Evolutionary conservation across 2,797 vertebrate genomes (phyloP).

Genomic region (Aeoliscus strigatus): DNA sequence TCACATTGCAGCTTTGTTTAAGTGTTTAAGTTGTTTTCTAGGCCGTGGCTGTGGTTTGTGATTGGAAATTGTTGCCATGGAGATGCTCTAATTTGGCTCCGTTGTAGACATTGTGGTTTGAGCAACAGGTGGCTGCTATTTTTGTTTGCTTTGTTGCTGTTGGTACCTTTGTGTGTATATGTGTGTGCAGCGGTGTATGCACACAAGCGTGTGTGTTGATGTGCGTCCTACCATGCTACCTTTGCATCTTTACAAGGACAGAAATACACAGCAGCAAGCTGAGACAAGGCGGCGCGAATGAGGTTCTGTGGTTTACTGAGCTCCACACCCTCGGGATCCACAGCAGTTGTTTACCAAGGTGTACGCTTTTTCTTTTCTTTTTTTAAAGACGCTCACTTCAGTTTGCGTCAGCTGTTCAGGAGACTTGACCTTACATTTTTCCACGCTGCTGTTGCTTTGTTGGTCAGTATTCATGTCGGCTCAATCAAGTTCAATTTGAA

Average conservation of each 20-base stretch:
- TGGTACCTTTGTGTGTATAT: slow-evolving; percentile 8
- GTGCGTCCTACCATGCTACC: slow-evolving; percentile 58
- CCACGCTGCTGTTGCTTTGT: too few species aligned
- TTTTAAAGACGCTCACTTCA: slow-evolving; percentile 26
- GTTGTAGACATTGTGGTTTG: slow-evolving; percentile 73
- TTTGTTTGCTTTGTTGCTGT: slow-evolving; percentile 61
- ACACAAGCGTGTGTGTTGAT: slow-evolving; percentile 37
- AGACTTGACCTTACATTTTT: slow-evolving; percentile 69
- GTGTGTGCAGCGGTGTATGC: slow-evolving; percentile 30
- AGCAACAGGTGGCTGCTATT: slow-evolving; percentile 78
- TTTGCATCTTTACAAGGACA: slow-evolving; percentile 68
- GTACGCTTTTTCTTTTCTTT: slow-evolving; percentile 36
- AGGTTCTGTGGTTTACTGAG: slow-evolving; percentile 58
- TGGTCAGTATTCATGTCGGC: too few species aligned
- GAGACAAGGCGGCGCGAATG: slow-evolving; percentile 60
- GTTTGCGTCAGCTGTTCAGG: slow-evolving; percentile 39
- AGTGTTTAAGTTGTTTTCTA: slow-evolving; percentile 51
- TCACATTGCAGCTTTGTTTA: slow-evolving; percentile 43
- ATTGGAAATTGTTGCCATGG: slow-evolving; percentile 71
- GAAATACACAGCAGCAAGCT: slow-evolving; percentile 66
- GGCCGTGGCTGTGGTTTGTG: slow-evolving; percentile 55
- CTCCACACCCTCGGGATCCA: slow-evolving; percentile 67
- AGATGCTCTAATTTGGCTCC: slow-evolving; percentile 74
- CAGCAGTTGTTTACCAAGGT: slow-evolving; percentile 74
- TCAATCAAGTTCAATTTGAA: too few species aligned